These are phyloP conservation scores for Creontiades dilutus DNA, from an alignment of 2,888 invertebrate genomes.

Conservation along the genomic window DNA sequence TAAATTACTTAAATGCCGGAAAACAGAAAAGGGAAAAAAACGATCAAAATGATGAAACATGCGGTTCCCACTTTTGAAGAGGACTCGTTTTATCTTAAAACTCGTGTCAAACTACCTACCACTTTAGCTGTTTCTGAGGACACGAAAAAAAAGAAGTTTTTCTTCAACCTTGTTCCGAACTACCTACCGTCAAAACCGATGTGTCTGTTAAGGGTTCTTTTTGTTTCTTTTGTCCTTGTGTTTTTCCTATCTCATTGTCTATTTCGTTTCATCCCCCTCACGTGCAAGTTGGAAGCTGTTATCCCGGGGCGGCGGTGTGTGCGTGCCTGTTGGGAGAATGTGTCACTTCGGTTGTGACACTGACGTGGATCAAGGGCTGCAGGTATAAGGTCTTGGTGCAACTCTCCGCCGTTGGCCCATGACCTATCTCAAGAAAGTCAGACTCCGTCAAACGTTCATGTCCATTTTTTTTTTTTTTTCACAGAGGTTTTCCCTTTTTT, in stretches of 20 bases:
- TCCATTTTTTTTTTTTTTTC: not conserved
- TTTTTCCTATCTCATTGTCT: not conserved
- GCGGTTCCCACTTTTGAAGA: not conserved
- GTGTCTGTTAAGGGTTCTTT: not conserved
- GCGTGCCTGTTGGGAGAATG: not conserved
- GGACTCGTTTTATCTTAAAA: not conserved
- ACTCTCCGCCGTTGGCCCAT: not conserved
- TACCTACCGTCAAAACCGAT: slow-evolving; percentile 40
- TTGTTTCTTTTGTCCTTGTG: not conserved
- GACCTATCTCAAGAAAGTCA: not conserved
- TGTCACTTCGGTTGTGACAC: slow-evolving; percentile 7
- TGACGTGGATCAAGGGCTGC: not conserved
- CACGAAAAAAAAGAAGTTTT: not conserved
- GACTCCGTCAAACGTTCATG: not conserved
- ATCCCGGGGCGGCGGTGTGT: not conserved
- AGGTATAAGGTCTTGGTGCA: not conserved
- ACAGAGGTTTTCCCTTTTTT: not conserved
- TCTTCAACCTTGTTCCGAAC: slow-evolving; percentile 22
- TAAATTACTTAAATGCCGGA: not conserved
- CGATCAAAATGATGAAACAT: not conserved
- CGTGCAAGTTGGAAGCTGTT: slow-evolving; percentile 22
- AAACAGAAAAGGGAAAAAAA: too few species aligned
- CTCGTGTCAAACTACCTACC: slow-evolving; percentile 37
- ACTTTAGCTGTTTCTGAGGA: not conserved
- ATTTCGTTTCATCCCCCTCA: not conserved